Conservation (phyloP, 2,797 vertebrate species). For the Threskiornis aethiopicus region DNA sequence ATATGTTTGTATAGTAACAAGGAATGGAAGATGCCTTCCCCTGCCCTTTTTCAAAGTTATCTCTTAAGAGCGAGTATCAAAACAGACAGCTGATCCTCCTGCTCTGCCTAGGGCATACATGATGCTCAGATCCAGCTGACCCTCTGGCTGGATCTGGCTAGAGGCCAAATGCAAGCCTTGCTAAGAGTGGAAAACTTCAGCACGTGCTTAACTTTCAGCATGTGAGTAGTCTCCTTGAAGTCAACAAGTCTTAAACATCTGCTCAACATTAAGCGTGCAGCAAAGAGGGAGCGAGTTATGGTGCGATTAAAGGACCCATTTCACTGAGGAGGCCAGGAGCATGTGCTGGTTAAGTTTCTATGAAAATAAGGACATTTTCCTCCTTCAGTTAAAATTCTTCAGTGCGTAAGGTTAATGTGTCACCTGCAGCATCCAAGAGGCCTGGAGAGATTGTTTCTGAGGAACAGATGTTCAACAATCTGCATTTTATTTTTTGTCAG, state of each 20-base stretch:
- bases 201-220: background rate
- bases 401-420: background rate
- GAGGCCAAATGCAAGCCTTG: background rate
- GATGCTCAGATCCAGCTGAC: background rate
- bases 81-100: background rate
- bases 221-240: background rate
- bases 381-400: background rate
- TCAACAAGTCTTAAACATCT: background rate
- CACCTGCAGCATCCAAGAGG: background rate
- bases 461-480: constrained; percentile 12
- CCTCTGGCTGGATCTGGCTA: background rate
- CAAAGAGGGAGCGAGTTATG: background rate
- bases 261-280: background rate
- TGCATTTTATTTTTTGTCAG: background rate
- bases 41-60: background rate
- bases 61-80: background rate
- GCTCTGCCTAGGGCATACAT: background rate
- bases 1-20: background rate
- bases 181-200: background rate
- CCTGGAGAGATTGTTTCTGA: background rate
- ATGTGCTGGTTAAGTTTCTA: background rate
- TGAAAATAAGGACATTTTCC: background rate
- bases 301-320: background rate
- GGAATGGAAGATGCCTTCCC: background rate
- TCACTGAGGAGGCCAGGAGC: background rate